Base-by-base conservation (phyloP, 2,888 invertebrate species). In the Geotrupes spiniger region DNA sequence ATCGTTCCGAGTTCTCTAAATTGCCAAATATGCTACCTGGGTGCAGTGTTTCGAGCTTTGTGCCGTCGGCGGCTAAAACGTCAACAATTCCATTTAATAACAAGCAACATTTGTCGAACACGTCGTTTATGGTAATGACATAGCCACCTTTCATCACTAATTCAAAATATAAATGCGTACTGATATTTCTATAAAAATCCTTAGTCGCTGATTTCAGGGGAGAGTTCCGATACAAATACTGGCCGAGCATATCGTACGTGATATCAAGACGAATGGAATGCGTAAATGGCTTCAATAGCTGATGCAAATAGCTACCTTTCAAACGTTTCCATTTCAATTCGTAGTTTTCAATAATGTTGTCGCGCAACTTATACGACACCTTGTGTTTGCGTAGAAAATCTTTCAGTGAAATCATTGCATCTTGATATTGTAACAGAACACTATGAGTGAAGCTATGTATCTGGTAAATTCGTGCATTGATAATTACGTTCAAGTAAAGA, bases 21-120 rank as follows among this genome's bases (percentile, higher is more conserved):
- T 57, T 57, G 10, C 60, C 60, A 41, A 54, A 57, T 15, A 60
- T 47, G 5, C 56, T 41, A 4, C 57, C 58, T 8, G 52, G 36
- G 15, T 46, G 29, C 10, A 60, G 36, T 2, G 51, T 53, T 9
- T 49, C 43, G 12, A 60, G 43, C 15, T 52, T 49, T 10, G 53
- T 57, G 8, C 58, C 58, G 46, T 57, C 57, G 1, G 58, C 52
- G 5, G 56, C 52, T 9, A 59, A 44, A 10, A 60, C 52, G 37
- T 60, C 60, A 6, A 56, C 57, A n/a, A 48, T 37, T 2, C 60
- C 60, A 6, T 46, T 43, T 6, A 48, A 36, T 4, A 60, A 11
- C 14, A 60, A 43, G 28, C 49, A 57, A 26, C 54, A 42, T 14
- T 53, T 52, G 11, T 42, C 36, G 12, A 51, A 49, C 9, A 60